Evolutionary conservation across 1,140 invertebrate species (phyloP), one percentile per base, ranked within the genome.

Genomic region (Dinothrombium tinctorium): DNA sequence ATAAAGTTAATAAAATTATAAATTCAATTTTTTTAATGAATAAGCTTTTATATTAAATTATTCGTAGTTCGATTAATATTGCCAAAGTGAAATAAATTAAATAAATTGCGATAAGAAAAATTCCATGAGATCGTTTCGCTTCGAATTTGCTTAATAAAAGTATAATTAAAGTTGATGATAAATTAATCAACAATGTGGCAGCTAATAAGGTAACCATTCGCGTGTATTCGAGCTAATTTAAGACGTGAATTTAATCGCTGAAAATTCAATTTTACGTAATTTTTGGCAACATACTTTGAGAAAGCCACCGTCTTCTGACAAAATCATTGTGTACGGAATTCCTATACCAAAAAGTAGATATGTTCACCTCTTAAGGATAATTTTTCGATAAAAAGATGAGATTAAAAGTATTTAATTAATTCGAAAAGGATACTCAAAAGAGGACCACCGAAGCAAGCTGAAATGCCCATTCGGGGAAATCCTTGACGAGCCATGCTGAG

Each of bases 401-500:
- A n/a, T n/a, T n/a, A n/a, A n/a, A n/a, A n/a, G n/a, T n/a, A n/a
- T n/a, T n/a, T n/a, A n/a, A n/a, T n/a, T n/a, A n/a, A n/a, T n/a
- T n/a, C n/a, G 26, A 28, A 28, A 8, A 28, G 26, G 7, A 28
- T 48, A 62, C 70, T 64, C 64, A 76, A 69, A 43, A 75, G 57
- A 8, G 72, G 73, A 26, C 71, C 73, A 22, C 72, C 74, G 51
- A 72, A 72, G 44, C 71, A 73, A 2, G 73, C 73, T 2, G 69
- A 64, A 46, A 72, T 69, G 2, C 68, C 73, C 68, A 74, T 74
- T 42, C 68, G 57, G 0, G 72, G 66, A 53, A 63, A 71, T 4
- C 72, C 72, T 50, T 65, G 65, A 40, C 60, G 58, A 2, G 74
- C 71, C 50, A 74, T 66, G 14, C 67, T 53, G 2, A 68, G 54